phyloP scores from a whole-genome alignment of 2,113 vertebrate genomes.

The Sorex araneus region DNA sequence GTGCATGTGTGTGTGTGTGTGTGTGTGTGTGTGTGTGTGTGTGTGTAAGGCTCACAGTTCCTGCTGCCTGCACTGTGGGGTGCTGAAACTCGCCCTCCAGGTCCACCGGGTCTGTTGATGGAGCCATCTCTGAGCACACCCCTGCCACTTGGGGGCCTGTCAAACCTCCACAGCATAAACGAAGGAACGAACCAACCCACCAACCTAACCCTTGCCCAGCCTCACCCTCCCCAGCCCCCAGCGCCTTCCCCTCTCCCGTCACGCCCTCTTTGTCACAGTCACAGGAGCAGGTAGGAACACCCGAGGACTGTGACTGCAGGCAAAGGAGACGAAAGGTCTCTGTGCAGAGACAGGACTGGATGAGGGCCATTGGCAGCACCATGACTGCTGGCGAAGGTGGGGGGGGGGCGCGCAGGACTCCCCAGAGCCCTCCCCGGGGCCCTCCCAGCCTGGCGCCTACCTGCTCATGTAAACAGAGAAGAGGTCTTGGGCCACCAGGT shows the following conservation, averaged over 20 bases:
- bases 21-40: too few relatives aligned
- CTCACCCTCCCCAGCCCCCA: not conserved
- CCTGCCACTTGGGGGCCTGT: not conserved
- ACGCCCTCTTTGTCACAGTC: too few relatives aligned
- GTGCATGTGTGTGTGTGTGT: too few relatives aligned
- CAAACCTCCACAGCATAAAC: not conserved
- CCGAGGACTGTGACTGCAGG: not conserved
- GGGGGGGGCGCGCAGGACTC: too few relatives aligned
- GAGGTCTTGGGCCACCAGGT: conserved; percentile 83
- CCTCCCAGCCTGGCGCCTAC: conserved; percentile 64
- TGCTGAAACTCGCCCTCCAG: too few relatives aligned
- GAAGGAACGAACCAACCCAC: not conserved
- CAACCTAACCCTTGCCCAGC: not conserved
- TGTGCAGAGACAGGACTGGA: not conserved
- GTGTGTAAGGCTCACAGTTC: too few relatives aligned
- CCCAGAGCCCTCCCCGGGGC: too few relatives aligned
- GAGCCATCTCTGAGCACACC: not conserved
- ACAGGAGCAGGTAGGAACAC: too few relatives aligned
- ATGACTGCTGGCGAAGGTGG: not conserved
- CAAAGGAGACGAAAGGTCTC: not conserved
- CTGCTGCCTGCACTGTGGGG: too few relatives aligned
- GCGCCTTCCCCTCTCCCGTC: not conserved
- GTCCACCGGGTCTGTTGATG: not conserved
- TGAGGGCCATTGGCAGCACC: not conserved
- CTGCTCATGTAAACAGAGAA: conserved; percentile 86